Evolutionary conservation across 2,113 vertebrate genomes (phyloP).

Genomic region (Sarotherodon lohbergeri): DNA sequence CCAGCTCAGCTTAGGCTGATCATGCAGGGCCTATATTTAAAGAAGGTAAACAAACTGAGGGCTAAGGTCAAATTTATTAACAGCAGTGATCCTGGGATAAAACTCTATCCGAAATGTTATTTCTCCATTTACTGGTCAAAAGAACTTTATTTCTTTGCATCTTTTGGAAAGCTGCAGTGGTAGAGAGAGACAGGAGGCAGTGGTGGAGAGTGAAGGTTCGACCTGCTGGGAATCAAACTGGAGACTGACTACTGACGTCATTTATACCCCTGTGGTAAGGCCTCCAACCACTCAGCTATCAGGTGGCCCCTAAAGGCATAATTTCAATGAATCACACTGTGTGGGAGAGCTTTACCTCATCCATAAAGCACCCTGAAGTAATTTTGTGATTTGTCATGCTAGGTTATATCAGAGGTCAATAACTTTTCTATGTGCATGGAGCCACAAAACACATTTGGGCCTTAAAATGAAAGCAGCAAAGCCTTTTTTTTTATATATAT

Average conservation of each 20-base stretch:
- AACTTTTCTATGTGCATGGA: not conserved
- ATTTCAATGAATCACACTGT: not conserved
- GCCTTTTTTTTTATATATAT: not conserved
- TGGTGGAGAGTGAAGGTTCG: not conserved
- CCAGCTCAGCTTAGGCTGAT: not conserved
- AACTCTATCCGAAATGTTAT: not conserved
- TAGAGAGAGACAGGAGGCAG: not conserved
- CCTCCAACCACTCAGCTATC: not conserved
- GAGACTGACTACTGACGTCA: not conserved
- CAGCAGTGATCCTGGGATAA: not conserved
- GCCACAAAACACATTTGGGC: not conserved
- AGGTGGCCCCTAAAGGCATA: not conserved
- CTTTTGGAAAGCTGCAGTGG: not conserved
- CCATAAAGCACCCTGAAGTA: not conserved
- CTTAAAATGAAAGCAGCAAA: not conserved
- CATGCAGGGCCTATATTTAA: not conserved
- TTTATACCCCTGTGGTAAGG: not conserved
- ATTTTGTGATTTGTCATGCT: not conserved
- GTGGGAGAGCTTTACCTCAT: not conserved
- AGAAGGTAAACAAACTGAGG: slow-evolving; percentile 26
- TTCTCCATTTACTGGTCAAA: not conserved
- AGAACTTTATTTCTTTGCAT: not conserved
- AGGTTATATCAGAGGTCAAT: not conserved
- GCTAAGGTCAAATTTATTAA: not conserved
- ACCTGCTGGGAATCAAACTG: not conserved